These are phyloP conservation scores for Ahaetulla prasina DNA, from an alignment of 2,113 vertebrate genomes.

Conservation along the genomic window DNA sequence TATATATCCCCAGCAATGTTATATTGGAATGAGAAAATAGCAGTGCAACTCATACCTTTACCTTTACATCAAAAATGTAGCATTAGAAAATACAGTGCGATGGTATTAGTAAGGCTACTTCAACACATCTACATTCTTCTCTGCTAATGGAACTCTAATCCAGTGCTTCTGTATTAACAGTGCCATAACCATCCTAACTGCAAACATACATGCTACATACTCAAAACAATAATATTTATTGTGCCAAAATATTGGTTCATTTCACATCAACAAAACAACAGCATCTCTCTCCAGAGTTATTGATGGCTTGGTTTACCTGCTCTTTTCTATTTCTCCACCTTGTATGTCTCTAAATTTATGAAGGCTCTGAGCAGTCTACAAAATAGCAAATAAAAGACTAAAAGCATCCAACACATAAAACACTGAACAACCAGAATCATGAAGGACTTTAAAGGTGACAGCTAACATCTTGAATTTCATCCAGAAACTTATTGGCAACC, in stretches of 20 bases:
- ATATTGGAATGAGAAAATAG: not conserved
- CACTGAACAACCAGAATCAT: too few relatives aligned
- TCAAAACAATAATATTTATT: not conserved
- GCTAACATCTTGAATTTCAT: too few relatives aligned
- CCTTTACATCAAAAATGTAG: not conserved
- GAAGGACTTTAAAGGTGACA: too few relatives aligned
- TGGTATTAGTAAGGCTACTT: not conserved
- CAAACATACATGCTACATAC: not conserved
- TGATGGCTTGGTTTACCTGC: too few relatives aligned
- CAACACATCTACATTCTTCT: not conserved
- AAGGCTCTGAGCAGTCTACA: too few relatives aligned
- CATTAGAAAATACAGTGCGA: not conserved
- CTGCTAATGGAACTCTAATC: not conserved
- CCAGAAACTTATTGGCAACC: too few relatives aligned
- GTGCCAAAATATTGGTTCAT: not conserved
- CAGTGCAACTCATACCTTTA: not conserved
- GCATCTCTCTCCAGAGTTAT: too few relatives aligned
- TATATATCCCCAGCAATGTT: not conserved
- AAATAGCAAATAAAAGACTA: too few relatives aligned
- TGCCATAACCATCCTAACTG: not conserved
- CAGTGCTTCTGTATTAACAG: not conserved
- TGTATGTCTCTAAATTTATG: too few relatives aligned
- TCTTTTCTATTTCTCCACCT: too few relatives aligned
- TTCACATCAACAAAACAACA: not conserved
- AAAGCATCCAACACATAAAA: too few relatives aligned